These are phyloP conservation scores for Alethe diademata DNA, from an alignment of 2,113 vertebrate species.

Conservation along the genomic window DNA sequence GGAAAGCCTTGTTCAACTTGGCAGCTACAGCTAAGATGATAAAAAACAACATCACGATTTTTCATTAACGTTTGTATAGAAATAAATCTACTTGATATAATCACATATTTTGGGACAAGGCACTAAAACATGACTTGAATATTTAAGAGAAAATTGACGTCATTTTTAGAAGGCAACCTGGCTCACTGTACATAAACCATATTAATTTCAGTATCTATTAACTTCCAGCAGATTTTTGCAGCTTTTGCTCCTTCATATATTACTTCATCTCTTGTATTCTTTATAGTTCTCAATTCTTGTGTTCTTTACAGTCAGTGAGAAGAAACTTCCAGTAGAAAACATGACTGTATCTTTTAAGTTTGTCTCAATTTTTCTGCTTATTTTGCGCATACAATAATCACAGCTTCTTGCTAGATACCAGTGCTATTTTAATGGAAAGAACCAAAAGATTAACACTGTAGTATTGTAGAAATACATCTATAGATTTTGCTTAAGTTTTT, in stretches of 20 bases:
- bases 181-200: background rate
- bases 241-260: background rate
- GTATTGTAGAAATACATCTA: background rate
- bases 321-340: background rate
- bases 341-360: background rate
- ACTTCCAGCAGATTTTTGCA: background rate
- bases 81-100: background rate
- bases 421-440: background rate
- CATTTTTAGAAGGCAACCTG: background rate
- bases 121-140: background rate
- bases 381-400: background rate
- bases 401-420: background rate
- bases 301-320: background rate
- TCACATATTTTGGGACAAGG: background rate
- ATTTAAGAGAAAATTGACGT: background rate
- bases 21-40: background rate
- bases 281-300: background rate
- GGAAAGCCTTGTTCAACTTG: background rate
- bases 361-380: background rate
- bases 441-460: background rate
- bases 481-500: background rate
- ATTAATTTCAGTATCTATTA: background rate
- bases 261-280: background rate
- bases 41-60: background rate
- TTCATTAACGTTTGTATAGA: background rate